A percentile compares a stretch with the other conserved stretches of the same genome.
These are phyloP conservation scores for Melikaiella ostensackeni DNA, from an alignment of 2,888 invertebrate genomes.

Conservation along the genomic window DNA sequence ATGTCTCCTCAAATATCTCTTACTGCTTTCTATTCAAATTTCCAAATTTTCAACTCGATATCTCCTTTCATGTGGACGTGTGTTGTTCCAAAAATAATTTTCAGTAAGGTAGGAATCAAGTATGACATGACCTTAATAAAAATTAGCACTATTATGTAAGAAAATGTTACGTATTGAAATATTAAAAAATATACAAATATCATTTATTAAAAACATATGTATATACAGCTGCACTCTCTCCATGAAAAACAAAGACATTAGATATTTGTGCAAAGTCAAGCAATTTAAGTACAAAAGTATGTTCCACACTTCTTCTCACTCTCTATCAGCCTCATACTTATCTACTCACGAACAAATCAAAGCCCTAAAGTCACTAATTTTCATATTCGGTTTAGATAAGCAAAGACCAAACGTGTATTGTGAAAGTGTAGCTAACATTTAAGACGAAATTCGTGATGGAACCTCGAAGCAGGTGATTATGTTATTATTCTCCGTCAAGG, in stretches of 20 bases:
- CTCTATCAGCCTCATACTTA: neutral
- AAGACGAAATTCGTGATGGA: slow-evolving; percentile 80
- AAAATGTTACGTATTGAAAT: no score
- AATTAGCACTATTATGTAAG: no score
- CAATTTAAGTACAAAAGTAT: neutral
- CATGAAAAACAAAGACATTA: neutral
- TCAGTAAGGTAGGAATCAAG: no score
- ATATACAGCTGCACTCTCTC: neutral
- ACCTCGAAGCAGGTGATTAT: slow-evolving; percentile 84
- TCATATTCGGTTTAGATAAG: neutral
- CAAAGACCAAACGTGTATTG: neutral
- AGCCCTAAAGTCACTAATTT: neutral
- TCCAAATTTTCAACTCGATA: no score
- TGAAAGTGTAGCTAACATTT: slow-evolving; percentile 13
- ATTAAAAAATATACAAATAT: neutral
- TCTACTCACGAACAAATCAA: neutral
- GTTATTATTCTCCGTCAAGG: slow-evolving; percentile 77
- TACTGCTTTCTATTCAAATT: no score
- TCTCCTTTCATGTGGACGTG: no score
- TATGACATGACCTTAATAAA: no score
- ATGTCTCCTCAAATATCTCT: no score
- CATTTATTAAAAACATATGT: neutral
- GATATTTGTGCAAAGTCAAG: neutral
- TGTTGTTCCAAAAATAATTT: no score
- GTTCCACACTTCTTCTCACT: neutral